phyloP scores from a whole-genome alignment of 1,140 invertebrate species.

The Maconellicoccus hirsutus region DNA sequence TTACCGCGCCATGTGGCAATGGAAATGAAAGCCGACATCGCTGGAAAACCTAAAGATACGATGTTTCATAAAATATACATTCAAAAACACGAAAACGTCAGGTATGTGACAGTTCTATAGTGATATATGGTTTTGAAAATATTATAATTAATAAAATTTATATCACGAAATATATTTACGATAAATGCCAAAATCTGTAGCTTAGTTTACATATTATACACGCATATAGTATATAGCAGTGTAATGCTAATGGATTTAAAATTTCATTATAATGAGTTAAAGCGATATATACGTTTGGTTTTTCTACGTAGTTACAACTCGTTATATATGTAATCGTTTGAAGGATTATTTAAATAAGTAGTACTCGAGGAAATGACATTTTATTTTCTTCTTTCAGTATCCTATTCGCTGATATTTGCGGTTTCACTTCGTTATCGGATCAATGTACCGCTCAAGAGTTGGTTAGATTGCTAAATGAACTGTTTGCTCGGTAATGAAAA shows the following conservation, averaged over 20 bases:
- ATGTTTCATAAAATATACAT: slow-evolving; percentile 98
- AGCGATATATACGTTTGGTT: too few species aligned
- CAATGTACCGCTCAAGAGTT: slow-evolving; percentile 93
- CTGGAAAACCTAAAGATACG: slow-evolving; percentile 75
- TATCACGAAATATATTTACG: too few species aligned
- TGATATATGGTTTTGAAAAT: neutral
- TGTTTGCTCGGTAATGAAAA: slow-evolving; percentile 70
- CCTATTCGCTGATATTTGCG: slow-evolving; percentile 94
- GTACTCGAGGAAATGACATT: neutral
- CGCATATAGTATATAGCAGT: too few species aligned
- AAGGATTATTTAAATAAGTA: too few species aligned
- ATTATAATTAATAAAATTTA: too few species aligned
- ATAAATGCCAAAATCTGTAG: too few species aligned
- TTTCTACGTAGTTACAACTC: too few species aligned
- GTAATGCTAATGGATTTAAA: too few species aligned
- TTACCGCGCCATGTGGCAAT: slow-evolving; percentile 88
- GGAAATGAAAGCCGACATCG: slow-evolving; percentile 96
- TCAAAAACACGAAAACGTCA: slow-evolving; percentile 88
- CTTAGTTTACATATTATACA: too few species aligned
- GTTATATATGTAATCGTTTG: too few species aligned
- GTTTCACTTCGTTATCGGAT: slow-evolving; percentile 87
- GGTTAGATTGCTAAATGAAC: slow-evolving; percentile 84
- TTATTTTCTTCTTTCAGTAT: slow-evolving; percentile 57
- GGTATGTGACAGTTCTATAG: slow-evolving; percentile 42
- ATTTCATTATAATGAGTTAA: too few species aligned